phyloP scores from a whole-genome alignment of 2,797 vertebrate species.

The Chromis chromis region DNA sequence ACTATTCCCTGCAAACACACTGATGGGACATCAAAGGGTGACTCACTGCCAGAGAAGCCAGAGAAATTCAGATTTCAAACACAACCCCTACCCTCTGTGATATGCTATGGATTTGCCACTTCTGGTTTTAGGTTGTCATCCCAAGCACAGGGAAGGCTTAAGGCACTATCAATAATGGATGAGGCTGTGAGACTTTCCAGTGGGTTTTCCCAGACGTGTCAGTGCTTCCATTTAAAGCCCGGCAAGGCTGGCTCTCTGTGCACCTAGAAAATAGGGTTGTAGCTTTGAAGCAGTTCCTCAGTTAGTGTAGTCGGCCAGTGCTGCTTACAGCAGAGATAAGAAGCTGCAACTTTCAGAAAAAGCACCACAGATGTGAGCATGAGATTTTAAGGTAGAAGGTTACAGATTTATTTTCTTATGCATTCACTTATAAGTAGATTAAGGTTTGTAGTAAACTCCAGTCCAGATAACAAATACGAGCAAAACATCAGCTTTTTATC shows the following conservation, averaged over 20 bases:
- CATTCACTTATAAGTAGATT: no score
- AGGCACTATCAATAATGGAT: conserved; percentile 64
- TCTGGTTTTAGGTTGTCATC: conserved; percentile 64
- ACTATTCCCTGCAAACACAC: conserved; percentile 58
- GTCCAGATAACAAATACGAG: not conserved
- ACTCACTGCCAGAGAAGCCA: conserved; percentile 39
- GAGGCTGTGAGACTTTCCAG: conserved; percentile 57
- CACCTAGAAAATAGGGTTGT: conserved; percentile 34
- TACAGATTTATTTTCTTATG: not conserved
- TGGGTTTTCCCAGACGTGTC: conserved; percentile 36
- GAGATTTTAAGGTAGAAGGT: not conserved
- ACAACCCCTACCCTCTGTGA: conserved; percentile 38
- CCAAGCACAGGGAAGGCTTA: conserved; percentile 54
- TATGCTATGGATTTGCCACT: conserved; percentile 27
- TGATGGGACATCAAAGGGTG: conserved; percentile 59
- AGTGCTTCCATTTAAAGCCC: conserved; percentile 36
- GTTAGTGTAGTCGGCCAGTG: conserved; percentile 1
- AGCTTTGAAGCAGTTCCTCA: conserved; percentile 31
- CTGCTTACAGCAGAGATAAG: conserved; percentile 29
- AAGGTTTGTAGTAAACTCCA: no score
- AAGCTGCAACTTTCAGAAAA: conserved; percentile 15
- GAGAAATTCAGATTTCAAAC: conserved; percentile 60
- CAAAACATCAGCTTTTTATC: no score
- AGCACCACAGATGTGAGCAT: not conserved
- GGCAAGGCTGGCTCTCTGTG: conserved; percentile 17